Evolutionary conservation across 2,113 vertebrate genomes (phyloP), one percentile per base, ranked within the genome.

Genomic region (Laticauda colubrina): DNA sequence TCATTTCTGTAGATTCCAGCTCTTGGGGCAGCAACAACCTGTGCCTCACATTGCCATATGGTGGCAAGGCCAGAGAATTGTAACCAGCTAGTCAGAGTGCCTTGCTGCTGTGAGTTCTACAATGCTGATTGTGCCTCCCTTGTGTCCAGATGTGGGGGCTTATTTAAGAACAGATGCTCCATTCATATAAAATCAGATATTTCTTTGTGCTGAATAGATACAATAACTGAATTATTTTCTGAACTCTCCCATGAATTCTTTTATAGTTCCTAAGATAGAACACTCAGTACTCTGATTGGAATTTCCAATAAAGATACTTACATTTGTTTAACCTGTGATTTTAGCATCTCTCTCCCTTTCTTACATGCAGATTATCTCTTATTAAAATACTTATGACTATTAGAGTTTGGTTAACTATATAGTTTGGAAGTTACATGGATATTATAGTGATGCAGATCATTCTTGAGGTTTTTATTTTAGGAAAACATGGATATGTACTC

Each of bases 401-500:
- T 20, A 61, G 39, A 55, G 23, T 91, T 34, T 85, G 34, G 24
- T 57, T 86, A 85, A 11, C 69, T 85, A 14, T 81, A 39, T 85
- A n/a, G 20, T 39, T 85, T 85, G 21, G 29, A 88, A 88, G n/a
- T 18, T 54, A 88, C 11, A 20, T n/a, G 3, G 11, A 55, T 18
- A 88, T 88, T 12, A 48, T 92, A 9, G 43, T 3, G 2, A 6
- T 39, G 39, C 57, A 92, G 51, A 93, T 90, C 53, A 86, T 15
- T 85, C 0, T 29, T 10, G 24, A 26, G 93, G 43, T 81, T 92
- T 94, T 91, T 86, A 5, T 95, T 97, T 34, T 56, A 99, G 99
- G 99, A 99, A 98, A 99, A 99, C 97, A 99, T 99, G 98, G 99
- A 99, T 97, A 99, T 99, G 99, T 99, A 99, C 97, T 99, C 99